Base-by-base conservation (phyloP, 2,888 invertebrate species). In the Achlya flavicornis region DNA sequence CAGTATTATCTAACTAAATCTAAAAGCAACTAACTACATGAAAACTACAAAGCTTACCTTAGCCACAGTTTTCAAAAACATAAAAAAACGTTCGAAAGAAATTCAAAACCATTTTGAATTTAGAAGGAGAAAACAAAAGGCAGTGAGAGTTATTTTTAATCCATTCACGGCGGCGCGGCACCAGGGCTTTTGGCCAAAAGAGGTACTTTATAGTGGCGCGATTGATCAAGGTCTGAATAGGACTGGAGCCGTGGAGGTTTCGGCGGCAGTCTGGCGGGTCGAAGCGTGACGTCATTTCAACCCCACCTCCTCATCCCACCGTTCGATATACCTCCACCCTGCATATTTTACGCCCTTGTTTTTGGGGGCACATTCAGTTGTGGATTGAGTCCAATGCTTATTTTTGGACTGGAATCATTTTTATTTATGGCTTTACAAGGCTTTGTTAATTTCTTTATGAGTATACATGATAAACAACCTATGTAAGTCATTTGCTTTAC, bases 311-410 rank as follows among this genome's bases (percentile, higher is more conserved):
- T 69, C 74, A 70, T 66, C 71, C 73, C 68, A 65, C 67, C 69
- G 77, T 77, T 77, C 80, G 78, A 80, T 77, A 80, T 75, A 77
- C 78, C 82, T 7, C 77, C 80, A 74, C 84, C 80, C 84, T 86
- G 86, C 86, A 89, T 87, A 88, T 88, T 88, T 89, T 86, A 88
- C 87, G 84, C 83, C 86, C 85, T 76, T 83, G 85, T 84, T 85
- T 85, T 87, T 83, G 83, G 86, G 84, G 76, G n/a, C 53, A 53
- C 53, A 53, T 53, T 19, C 53, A 53, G 53, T 53, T 53, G 53
- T 53, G 53, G 10, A 53, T 79, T 80, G 68, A 76, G 80, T 79
- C 78, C 53, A 53, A 53, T 53, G 53, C 53, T 53, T 53, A 53
- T 53, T 53, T 53, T 53, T 53, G 53, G 53, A 53, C 53, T 16